Base-by-base conservation (phyloP, 2,797 vertebrate species). In the Muscicapa striata region DNA sequence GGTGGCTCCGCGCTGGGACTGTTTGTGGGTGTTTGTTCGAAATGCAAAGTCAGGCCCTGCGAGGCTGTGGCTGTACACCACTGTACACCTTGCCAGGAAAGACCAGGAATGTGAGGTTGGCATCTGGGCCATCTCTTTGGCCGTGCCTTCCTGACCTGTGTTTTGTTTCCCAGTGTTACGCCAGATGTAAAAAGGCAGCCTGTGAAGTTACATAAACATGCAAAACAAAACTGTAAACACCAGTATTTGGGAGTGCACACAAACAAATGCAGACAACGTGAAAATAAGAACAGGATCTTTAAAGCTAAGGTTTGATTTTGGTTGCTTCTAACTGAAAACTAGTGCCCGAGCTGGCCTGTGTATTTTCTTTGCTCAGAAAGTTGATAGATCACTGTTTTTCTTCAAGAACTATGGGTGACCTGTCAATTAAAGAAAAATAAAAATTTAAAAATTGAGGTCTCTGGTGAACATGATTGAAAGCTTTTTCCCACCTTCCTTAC, bases 161-260 rank as follows among this genome's bases (percentile, higher is more conserved):
- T 52, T 81, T 67, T 59, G 17, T 72, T 38, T 52, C 32, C 5
- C 45, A 5, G 0, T 7, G 7, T 58, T 74, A 24, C 0, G 3
- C 15, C 59, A 46, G 46, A 68, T 7, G 5, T 5, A 3, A 49
- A 73, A 45, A 48, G 19, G 29, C 59, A 69, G 30, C 57, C 38
- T 51, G 2, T 17, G 21, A 66, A 43, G 59, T 62, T 55, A 21
- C 2, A 1, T 59, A 67, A 86, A 70, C 17, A 26, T 41, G 16
- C 3, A 1, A 84, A 70, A 63, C 40, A 62, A 76, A 85, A 51
- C 32, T 13, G 1, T 41, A 41, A 11, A 11, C 5, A 8, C 24
- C 15, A 26, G 20, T 57, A 11, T 63, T 63, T n/a, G 29, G 7
- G n/a, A 88, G 48, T 22, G 32, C 32, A 38, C 82, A 26, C 54